Conservation (phyloP, 2,888 invertebrate genomes). For the Stramonita haemastoma region DNA sequence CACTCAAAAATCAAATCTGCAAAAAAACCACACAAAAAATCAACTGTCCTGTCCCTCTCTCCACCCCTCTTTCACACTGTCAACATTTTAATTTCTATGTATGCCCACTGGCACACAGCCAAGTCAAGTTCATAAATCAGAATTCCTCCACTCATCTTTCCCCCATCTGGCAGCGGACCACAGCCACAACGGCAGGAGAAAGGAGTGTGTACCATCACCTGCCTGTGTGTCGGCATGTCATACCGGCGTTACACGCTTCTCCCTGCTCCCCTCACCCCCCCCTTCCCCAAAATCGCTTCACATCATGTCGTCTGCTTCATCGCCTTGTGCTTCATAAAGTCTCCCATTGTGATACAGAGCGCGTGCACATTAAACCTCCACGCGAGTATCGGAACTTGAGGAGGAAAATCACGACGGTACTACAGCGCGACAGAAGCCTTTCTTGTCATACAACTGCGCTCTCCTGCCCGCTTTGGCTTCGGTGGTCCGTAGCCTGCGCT, state of each 20-base stretch:
- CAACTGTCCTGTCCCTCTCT: no score
- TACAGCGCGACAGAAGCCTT: neutral
- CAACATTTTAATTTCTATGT: no score
- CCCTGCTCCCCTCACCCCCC: neutral
- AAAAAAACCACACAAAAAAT: no score
- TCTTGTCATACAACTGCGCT: neutral
- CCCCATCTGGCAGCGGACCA: neutral
- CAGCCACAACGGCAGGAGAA: neutral
- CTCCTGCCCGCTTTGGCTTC: neutral
- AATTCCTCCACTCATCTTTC: neutral
- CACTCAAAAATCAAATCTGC: no score
- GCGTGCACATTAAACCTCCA: conserved; percentile 30
- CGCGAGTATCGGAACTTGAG: conserved; percentile 1
- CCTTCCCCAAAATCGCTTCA: neutral
- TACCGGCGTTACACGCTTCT: neutral
- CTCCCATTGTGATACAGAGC: conserved; percentile 13
- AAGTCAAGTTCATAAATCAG: no score
- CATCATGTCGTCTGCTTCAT: neutral
- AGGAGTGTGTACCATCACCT: neutral
- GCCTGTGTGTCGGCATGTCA: conserved; percentile 26
- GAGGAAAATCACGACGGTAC: neutral
- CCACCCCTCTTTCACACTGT: no score
- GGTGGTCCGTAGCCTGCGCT: neutral
- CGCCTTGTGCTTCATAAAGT: conserved; percentile 21
- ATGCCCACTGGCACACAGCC: no score